These are phyloP conservation scores for Rattus norvegicus DNA, from an alignment of 2,113 vertebrate genomes.

Conservation along the genomic window GRCr8 NC_086027.1:84630501-84631000, in stretches of 20 bases:
- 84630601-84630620: not conserved
- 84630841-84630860: not conserved
- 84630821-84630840: not conserved
- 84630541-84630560: not conserved
- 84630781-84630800: not conserved
- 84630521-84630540: not conserved
- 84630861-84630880: not conserved
- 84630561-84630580: not conserved
- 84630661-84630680: not conserved
- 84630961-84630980: not conserved
- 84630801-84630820: not conserved
- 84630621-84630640: not conserved
- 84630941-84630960: not conserved
- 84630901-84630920: not conserved
- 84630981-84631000: not conserved
- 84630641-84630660: not conserved
- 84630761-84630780: not conserved
- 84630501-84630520: not conserved
- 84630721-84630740: not conserved
- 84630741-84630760: accelerated
- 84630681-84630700: not conserved
- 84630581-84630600: not conserved
- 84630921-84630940: not conserved
- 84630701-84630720: not conserved
- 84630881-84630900: not conserved